Base-by-base conservation (phyloP, 2,113 vertebrate genomes). In the Cryptomyrus ogoouensis region DNA sequence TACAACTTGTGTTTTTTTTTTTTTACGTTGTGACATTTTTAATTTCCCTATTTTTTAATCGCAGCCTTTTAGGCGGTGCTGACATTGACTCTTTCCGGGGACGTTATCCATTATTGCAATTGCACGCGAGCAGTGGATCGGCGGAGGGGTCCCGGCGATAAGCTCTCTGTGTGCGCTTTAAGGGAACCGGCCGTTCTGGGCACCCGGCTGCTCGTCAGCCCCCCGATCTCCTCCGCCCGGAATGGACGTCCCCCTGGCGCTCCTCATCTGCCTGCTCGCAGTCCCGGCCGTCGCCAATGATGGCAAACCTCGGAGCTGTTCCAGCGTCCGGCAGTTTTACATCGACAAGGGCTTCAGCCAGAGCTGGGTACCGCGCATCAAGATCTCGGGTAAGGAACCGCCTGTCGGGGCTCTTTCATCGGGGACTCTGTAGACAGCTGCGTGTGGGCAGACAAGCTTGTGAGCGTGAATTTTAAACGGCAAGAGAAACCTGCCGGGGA, bases 291-390 rank as follows among this genome's bases (percentile, higher is more conserved):
- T 93, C 87, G 96, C 96, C 46, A 92, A 85, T n/a, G 91, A 93
- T 91, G 91, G 95, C 94, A 97, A 96, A 94, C 95, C 95, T 91
- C 95, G 94, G 90, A 98, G 97, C 97, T 99, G 98, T 95, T 15
- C 95, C 92, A 97, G 98, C 90, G 96, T 98, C 94, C 97, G 97
- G 89, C 97, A 97, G 95, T 96, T 98, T 94, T 99, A 99, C 95
- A 97, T 96, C 92, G 96, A 97, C 92, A 98, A 98, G 91, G 98
- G 98, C 50, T 99, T 99, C 96, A 97, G 96, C 85, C 95, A 98
- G 46, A 95, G 90, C 91, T 97, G 95, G 27, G 98, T 98, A 39
- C 98, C 98, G 21, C 97, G 97, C 94, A 96, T 96, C 0, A 98
- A 98, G 93, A 98, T 99, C 92, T 98, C 98, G 56, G 98, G 98